Base-by-base conservation (phyloP, 2,797 vertebrate species). In the Acanthiza pusilla region DNA sequence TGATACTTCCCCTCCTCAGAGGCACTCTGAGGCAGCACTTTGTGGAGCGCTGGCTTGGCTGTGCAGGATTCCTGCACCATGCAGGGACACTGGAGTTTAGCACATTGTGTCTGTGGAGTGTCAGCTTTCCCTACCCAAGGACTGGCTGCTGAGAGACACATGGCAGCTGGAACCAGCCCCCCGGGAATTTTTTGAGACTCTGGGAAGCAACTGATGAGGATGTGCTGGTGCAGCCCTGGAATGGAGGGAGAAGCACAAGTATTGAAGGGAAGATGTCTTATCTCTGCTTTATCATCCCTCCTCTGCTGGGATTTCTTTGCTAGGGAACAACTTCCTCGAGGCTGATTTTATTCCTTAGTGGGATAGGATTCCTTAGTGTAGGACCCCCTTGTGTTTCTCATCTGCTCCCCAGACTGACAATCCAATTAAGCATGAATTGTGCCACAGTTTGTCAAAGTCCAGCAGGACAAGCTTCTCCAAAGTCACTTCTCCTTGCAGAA, bases 101-200 rank as follows among this genome's bases (percentile, higher is more conserved):
- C 54, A 68, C 1, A 0, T 12, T 32, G 50, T 65, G 57, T 11
- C 61, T 83, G 48, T 16, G 67, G 34, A 81, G 93, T 90, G 83
- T 91, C 95, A 94, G 85, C 77, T 96, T 93, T 90, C 85, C 34
- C 66, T 84, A 43, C 32, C 50, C 9, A 1, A 74, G 72, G 51
- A n/a, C 8, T 0, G 0, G 54, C 30, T 0, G 1, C 80, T 93
- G 93, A 95, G 83, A 93, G 92, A 90, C 84, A 90, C 75, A 22
- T 2, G 30, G 89, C 95, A 96, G 89, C 94, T 95, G 91, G 77
- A 94, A 68, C 10, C 53, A 76, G 29, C 47, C 61, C 58, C 57
- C 60, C 23, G 42, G 43, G 92, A 73, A 70, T n/a, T 63, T 30
- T 29, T 10, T 54, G 76, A 88, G 70, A 32, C 40, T 88, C 36